phyloP scores from a whole-genome alignment of 2,888 invertebrate species.

The Malthinus flaveolus region DNA sequence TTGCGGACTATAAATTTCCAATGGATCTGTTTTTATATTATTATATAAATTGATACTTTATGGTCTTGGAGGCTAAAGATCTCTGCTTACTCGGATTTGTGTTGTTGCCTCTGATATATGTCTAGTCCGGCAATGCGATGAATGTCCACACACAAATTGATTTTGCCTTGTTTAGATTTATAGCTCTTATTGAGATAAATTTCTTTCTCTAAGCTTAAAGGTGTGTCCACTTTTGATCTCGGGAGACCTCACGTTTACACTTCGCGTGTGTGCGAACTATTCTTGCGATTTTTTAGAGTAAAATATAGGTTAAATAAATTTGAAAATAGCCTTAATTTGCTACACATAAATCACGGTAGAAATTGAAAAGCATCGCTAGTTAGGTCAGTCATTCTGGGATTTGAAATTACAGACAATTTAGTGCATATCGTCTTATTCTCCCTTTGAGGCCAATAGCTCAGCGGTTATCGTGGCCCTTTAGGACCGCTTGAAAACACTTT shows the following conservation, averaged over 20 bases:
- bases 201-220: slow-evolving; percentile 32
- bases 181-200: slow-evolving; percentile 52
- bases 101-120: slow-evolving; percentile 38
- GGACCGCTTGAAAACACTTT: slow-evolving; percentile 40
- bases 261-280: neutral
- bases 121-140: slow-evolving; percentile 38
- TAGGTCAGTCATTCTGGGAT: slow-evolving; percentile 26
- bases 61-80: slow-evolving; percentile 46
- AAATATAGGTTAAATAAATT: too few relatives aligned
- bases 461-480: slow-evolving; percentile 39
- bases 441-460: slow-evolving; percentile 50
- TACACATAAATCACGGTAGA: slow-evolving; percentile 17
- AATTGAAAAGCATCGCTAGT: slow-evolving; percentile 20
- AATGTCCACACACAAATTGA: slow-evolving; percentile 47
- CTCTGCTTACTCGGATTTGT: slow-evolving; percentile 45
- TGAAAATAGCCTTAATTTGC: too few relatives aligned
- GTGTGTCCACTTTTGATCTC: slow-evolving; percentile 14
- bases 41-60: slow-evolving; percentile 52
- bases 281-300: too few relatives aligned
- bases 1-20: slow-evolving; percentile 46
- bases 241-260: slow-evolving; percentile 2
- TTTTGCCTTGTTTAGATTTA: slow-evolving; percentile 49
- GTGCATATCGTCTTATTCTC: slow-evolving; percentile 45
- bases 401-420: slow-evolving; percentile 50
- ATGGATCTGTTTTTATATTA: slow-evolving; percentile 38